Evolutionary conservation across 1,140 invertebrate species (phyloP).

Genomic region (Drosophila saltans): DNA sequence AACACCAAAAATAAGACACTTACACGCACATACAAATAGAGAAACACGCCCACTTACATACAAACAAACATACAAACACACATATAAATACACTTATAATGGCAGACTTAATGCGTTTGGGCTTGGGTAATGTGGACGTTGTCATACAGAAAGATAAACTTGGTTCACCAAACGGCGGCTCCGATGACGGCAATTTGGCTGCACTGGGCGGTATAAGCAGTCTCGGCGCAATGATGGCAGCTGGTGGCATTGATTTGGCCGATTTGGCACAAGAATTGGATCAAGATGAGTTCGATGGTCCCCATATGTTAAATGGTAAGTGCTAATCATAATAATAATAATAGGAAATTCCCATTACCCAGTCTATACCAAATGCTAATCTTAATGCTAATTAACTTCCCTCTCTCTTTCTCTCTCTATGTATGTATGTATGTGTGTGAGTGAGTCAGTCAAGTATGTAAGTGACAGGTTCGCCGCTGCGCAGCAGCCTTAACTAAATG

Average conservation of each 20-base stretch:
- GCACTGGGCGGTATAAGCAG: conserved; percentile 83
- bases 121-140: conserved; percentile 86
- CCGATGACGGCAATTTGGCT: conserved; percentile 91
- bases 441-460: not conserved
- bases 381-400: not conserved
- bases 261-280: conserved; percentile 90
- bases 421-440: no score
- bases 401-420: no score
- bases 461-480: not conserved
- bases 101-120: conserved; percentile 87
- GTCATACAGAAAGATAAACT: conserved; percentile 88
- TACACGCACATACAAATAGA: conserved; percentile 16
- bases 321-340: not conserved
- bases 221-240: conserved; percentile 86
- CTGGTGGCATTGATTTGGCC: conserved; percentile 85
- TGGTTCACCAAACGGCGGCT: conserved; percentile 92
- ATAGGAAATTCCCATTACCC: not conserved
- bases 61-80: not conserved
- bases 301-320: conserved; percentile 86
- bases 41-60: conserved; percentile 8
- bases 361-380: not conserved
- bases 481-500: no score
- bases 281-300: conserved; percentile 90
- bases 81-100: conserved; percentile 73
- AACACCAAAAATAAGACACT: conserved; percentile 39